Percentiles rank a stretch among this genome's conserved stretches.
These are phyloP conservation scores for Nematolebias whitei DNA, from an alignment of 2,113 vertebrate genomes.

Conservation along the genomic window DNA sequence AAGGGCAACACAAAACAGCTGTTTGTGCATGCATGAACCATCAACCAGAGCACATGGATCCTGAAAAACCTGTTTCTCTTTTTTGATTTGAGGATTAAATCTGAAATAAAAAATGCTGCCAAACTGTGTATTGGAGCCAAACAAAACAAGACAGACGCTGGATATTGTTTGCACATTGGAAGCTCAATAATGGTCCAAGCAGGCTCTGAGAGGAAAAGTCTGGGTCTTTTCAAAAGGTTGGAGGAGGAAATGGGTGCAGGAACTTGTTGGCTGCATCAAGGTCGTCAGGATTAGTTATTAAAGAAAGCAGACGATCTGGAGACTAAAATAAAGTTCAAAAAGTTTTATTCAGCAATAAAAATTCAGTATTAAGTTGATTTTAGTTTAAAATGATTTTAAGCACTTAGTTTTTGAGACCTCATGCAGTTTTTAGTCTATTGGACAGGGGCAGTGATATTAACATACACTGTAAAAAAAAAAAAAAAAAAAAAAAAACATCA, in stretches of 20 bases:
- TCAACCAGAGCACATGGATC: slow-evolving; percentile 59
- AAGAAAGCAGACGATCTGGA: slow-evolving; percentile 12
- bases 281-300: slow-evolving; percentile 36
- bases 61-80: slow-evolving; percentile 55
- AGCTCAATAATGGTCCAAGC: slow-evolving; percentile 50
- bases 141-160: slow-evolving; percentile 72
- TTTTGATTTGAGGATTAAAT: slow-evolving; percentile 55
- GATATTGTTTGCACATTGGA: slow-evolving; percentile 48
- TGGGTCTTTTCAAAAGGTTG: slow-evolving; percentile 35
- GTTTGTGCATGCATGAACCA: slow-evolving; percentile 63
- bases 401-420: too few species aligned
- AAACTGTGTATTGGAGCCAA: slow-evolving; percentile 44
- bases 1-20: slow-evolving; percentile 78
- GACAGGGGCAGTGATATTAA: too few species aligned
- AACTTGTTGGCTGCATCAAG: slow-evolving; percentile 34
- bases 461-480: too few species aligned
- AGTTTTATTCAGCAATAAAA: neutral
- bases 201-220: slow-evolving; percentile 15
- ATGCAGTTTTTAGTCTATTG: too few species aligned
- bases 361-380: neutral
- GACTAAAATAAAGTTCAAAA: slow-evolving; percentile 4
- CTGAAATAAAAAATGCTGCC: slow-evolving; percentile 43
- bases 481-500: too few species aligned
- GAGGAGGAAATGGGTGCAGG: slow-evolving; percentile 29
- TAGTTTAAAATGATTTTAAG: neutral